Conservation (phyloP, 2,888 invertebrate genomes). For the Anoncus sp. region DNA sequence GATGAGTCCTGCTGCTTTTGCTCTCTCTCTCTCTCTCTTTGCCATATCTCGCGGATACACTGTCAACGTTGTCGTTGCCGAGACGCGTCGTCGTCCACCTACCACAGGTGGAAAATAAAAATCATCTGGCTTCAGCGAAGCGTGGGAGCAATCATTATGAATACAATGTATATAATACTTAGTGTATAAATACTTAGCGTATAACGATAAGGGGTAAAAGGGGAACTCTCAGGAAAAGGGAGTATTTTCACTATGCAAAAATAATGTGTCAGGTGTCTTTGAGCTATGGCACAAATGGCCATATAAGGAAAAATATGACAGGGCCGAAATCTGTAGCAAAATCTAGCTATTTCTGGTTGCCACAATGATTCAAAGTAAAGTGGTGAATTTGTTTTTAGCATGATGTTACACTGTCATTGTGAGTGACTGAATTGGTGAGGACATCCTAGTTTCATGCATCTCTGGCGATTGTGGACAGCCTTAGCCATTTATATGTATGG, state of each 20-base stretch:
- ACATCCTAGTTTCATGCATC: no score
- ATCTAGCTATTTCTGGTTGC: neutral
- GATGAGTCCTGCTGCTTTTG: slow-evolving; percentile 58
- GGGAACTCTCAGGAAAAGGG: neutral
- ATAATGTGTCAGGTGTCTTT: neutral
- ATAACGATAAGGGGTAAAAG: neutral
- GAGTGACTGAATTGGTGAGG: neutral
- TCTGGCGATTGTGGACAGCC: no score
- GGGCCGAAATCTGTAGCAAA: neutral
- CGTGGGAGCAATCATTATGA: slow-evolving; percentile 46
- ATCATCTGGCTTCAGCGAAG: slow-evolving; percentile 38
- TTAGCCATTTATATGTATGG: no score
- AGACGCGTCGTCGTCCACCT: slow-evolving; percentile 40
- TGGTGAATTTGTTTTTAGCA: neutral
- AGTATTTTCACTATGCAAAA: neutral
- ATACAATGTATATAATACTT: slow-evolving; percentile 32
- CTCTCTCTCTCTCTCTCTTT: slow-evolving; percentile 50
- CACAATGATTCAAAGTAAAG: neutral
- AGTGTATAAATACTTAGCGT: no score
- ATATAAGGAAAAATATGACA: neutral
- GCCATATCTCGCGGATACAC: slow-evolving; percentile 32
- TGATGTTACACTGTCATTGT: neutral
- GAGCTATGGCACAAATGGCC: neutral
- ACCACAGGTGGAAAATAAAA: slow-evolving; percentile 47
- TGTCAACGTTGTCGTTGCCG: slow-evolving; percentile 49